Evolutionary conservation across 2,797 vertebrate species (phyloP), one percentile per base, ranked within the genome.

Genomic region (Amniataba percoides): DNA sequence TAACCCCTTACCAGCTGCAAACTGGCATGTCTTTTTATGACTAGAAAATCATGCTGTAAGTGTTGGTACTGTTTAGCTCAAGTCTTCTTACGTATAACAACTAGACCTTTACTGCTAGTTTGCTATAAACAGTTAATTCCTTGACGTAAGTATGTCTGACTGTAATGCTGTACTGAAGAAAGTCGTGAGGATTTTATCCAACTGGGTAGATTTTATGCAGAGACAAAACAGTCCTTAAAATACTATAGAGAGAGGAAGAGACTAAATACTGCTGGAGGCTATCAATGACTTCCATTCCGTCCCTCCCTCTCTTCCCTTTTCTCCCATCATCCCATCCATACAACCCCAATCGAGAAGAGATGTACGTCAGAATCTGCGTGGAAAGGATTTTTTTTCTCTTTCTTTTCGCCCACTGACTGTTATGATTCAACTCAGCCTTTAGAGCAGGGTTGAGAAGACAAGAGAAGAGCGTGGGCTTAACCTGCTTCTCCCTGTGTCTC

Each of bases 371-470:
- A 87, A 87, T 85, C 74, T 86, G 78, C 53, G 79, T 81, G 83
- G 81, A 87, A 56, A 86, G 19, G 56, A n/a, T 85, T 83, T 80
- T 65, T 87, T 70, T 60, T 55, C 52, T 62, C 65, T 64, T 84
- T 73, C 76, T 84, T 80, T 75, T 91, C 90, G 78, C 89, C 89
- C 88, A 93, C 92, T 78, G 77, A 88, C 75, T 88, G 76, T 76
- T 80, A 89, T 92, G 89, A 92, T 88, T 93, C 88, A 90, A 83
- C 78, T 61, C 73, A 86, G 85, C 70, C 71, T 87, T 83, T 82
- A 68, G 69, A 87, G 66, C 78, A 64, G 73, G 48, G 58, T 73
- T 82, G 83, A 78, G 71, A 60, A 69, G 77, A 84, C 68, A 69
- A 70, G 83, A 87, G 81, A 74, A 72, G 65, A 82, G 89, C 79